Conservation (phyloP, 2,113 vertebrate genomes). For the Scalopus aquaticus region DNA sequence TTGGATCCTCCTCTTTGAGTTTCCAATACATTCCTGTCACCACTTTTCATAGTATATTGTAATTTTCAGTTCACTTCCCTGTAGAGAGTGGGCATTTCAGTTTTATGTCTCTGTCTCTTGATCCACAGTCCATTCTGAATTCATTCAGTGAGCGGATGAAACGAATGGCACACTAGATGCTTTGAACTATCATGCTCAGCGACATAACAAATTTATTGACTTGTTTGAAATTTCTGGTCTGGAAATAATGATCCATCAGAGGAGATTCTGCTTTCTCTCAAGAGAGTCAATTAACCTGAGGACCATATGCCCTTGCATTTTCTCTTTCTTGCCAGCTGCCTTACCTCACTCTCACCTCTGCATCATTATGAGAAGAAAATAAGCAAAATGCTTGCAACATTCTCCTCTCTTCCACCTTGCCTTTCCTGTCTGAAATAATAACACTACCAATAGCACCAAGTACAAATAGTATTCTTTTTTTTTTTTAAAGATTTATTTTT, state of each 20-base stretch:
- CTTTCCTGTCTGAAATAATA: conserved; percentile 1
- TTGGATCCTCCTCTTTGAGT: neutral
- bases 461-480: too few species aligned
- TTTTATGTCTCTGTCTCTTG: neutral
- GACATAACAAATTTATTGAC: neutral
- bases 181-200: neutral
- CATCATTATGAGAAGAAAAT: conserved; percentile 6
- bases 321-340: neutral
- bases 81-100: neutral
- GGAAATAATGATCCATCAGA: conserved; percentile 44
- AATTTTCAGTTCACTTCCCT: neutral
- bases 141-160: neutral
- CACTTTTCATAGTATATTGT: neutral
- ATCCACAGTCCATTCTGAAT: neutral
- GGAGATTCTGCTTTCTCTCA: conserved; percentile 17
- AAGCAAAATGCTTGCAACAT: neutral
- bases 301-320: neutral
- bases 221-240: conserved; percentile 1
- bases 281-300: conserved; percentile 14
- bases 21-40: neutral
- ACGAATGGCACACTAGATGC: neutral
- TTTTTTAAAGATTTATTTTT: too few species aligned
- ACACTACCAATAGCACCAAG: neutral
- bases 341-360: too few species aligned
- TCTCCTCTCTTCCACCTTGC: neutral